Evolutionary conservation across 2,888 invertebrate genomes (phyloP).

Genomic region (Eupithecia centaureata): DNA sequence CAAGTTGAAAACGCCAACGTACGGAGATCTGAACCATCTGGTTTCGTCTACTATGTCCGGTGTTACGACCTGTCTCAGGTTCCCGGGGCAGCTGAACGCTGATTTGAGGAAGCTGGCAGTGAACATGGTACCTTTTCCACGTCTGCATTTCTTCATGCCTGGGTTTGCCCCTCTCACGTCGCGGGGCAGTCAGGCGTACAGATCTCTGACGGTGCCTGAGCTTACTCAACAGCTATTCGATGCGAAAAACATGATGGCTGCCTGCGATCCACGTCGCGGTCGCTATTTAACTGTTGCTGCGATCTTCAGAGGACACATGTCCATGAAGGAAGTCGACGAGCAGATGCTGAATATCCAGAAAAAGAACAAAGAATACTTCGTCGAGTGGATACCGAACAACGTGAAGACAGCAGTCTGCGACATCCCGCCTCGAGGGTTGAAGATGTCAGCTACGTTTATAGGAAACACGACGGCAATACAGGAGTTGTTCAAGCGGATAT

Average conservation of each 20-base stretch:
- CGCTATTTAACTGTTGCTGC: conserved; percentile 94
- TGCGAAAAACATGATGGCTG: conserved; percentile 98
- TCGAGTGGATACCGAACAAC: conserved; percentile 92
- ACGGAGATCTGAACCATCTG: conserved; percentile 88
- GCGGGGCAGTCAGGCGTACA: conserved; percentile 92
- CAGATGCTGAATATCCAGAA: conserved; percentile 91
- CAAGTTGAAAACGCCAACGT: conserved; percentile 88
- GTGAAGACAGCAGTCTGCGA: conserved; percentile 92
- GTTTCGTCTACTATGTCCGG: conserved; percentile 74
- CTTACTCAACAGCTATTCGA: conserved; percentile 95
- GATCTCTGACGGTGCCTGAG: conserved; percentile 94
- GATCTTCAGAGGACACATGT: conserved; percentile 94
- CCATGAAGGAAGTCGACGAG: conserved; percentile 95
- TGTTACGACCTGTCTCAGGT: conserved; percentile 71
- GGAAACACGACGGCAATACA: conserved; percentile 94
- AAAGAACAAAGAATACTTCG: conserved; percentile 89
- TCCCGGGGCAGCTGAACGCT: conserved; percentile 85
- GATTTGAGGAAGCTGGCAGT: conserved; percentile 85
- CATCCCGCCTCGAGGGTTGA: conserved; percentile 88
- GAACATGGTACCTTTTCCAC: conserved; percentile 89
- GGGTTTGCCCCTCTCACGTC: conserved; percentile 88
- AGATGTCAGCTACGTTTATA: conserved; percentile 94
- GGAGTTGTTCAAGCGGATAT: conserved; percentile 93
- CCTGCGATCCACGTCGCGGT: conserved; percentile 95
- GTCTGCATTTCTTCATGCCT: conserved; percentile 83